Evolutionary conservation across 2,888 invertebrate species (phyloP).

Genomic region (Eudasyphora cyanicolor): DNA sequence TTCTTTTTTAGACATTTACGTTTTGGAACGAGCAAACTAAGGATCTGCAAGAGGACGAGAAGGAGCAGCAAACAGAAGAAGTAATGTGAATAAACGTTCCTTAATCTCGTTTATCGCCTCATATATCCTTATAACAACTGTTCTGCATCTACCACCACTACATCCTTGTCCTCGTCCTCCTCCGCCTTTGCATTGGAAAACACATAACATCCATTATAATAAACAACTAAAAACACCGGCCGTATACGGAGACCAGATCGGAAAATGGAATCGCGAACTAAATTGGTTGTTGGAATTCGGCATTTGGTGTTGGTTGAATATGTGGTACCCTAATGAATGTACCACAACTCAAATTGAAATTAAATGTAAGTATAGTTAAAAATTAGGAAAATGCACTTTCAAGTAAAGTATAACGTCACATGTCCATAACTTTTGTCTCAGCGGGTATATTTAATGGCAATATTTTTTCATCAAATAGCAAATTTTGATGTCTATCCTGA

Average conservation of each 20-base stretch:
- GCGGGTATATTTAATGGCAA: too few species aligned
- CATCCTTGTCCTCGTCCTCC: too few species aligned
- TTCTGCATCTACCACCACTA: constrained; percentile 54
- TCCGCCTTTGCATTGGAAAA: constrained; percentile 62
- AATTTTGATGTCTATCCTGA: too few species aligned
- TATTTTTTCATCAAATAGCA: too few species aligned
- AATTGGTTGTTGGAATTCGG: background rate
- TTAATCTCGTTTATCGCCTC: constrained; percentile 75
- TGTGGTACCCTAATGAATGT: background rate
- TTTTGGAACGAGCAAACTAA: constrained; percentile 28
- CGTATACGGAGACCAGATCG: constrained; percentile 2
- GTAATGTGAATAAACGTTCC: constrained; percentile 66
- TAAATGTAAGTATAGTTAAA: background rate
- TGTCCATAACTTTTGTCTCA: too few species aligned
- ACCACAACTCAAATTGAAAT: background rate
- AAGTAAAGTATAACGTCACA: too few species aligned
- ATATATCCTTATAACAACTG: constrained; percentile 71
- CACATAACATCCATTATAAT: constrained; percentile 71
- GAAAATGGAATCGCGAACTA: background rate
- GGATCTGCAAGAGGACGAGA: too few species aligned
- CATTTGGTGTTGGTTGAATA: background rate
- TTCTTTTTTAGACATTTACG: constrained; percentile 56
- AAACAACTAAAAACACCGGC: constrained; percentile 68
- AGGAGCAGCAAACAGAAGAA: constrained; percentile 47
- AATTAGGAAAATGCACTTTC: background rate